Base-by-base conservation (phyloP, 2,797 vertebrate genomes). In the Enteromius fasciolatus region DNA sequence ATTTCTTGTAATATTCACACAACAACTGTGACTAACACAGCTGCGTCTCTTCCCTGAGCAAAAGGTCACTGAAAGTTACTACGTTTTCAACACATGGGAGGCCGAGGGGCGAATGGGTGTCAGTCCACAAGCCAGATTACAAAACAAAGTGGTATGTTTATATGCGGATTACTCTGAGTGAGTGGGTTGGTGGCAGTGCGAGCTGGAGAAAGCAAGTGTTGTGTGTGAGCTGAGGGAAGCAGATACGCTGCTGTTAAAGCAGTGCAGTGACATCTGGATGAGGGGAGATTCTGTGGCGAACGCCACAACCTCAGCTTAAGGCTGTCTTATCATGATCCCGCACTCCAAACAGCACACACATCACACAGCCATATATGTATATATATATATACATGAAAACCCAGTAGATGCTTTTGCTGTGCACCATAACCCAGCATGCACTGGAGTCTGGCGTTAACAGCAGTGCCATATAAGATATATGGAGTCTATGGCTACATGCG, bases 121-220 rank as follows among this genome's bases (percentile, higher is more conserved):
- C 63, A 80, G 36, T 66, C 54, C 68, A 36, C 76, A 68, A 85
- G 25, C 15, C 20, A 88, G 91, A 93, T 92, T 92, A 91, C 76
- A 67, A 85, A 87, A 72, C 85, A 91, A 93, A 92, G 91, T 92
- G 92, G 89, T 93, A 85, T 90, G 87, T 90, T 92, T 89, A 91
- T 85, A 90, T 80, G 81, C 87, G 89, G 92, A 92, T 92, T 91
- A 93, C 64, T 79, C 85, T 54, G 68, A 80, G 46, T 86, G 72
- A 81, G 78, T 75, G 64, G 25, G 66, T 82, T 17, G 39, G 57
- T 31, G 67, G 25, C n/a, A 64, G 69, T 18, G 23, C 0, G 23
- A 25, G 36, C 48, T 66, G 39, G 75, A 75, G 70, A 75, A 28
- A 33, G 23, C 6, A 11, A 5, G 54, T 44, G 52, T 63, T 67